Percentiles rank a stretch among this genome's conserved stretches.
Evolutionary conservation across 1,140 invertebrate genomes (phyloP).

Genomic region (Contarinia nasturtii): DNA sequence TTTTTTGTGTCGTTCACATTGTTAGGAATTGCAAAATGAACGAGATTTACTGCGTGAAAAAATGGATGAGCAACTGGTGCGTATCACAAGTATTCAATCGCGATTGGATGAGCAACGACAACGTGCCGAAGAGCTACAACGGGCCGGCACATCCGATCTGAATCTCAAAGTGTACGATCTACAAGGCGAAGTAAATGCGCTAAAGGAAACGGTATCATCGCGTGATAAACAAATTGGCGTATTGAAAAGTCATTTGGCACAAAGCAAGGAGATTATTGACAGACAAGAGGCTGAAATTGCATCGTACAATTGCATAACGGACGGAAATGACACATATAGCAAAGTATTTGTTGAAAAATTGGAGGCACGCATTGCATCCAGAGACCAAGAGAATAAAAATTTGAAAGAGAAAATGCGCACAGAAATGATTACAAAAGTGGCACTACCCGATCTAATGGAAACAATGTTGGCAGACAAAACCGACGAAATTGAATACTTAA

Average conservation of each 20-base stretch:
- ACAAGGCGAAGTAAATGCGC: conserved; percentile 28
- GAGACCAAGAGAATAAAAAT: conserved; percentile 31
- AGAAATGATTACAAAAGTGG: conserved; percentile 24
- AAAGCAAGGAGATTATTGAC: conserved; percentile 18
- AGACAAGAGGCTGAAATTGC: conserved; percentile 31
- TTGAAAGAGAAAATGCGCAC: conserved; percentile 28
- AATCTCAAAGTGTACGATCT: conserved; percentile 46
- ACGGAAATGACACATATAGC: conserved; percentile 21
- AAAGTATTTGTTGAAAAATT: conserved; percentile 29
- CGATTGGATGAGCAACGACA: conserved; percentile 57
- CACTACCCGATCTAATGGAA: conserved; percentile 35
- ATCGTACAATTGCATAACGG: conserved; percentile 4
- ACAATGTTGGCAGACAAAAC: conserved; percentile 45
- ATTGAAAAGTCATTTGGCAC: conserved; percentile 22
- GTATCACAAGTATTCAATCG: conserved; percentile 56
- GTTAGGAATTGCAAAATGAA: conserved; percentile 56
- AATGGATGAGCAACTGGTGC: conserved; percentile 56
- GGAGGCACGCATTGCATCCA: conserved; percentile 29
- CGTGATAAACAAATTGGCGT: conserved; percentile 35
- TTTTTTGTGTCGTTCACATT: too few relatives aligned
- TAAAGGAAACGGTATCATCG: conserved; percentile 33
- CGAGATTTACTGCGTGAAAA: conserved; percentile 59
- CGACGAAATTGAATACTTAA: conserved; percentile 40
- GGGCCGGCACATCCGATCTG: conserved; percentile 41
- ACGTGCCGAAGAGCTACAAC: conserved; percentile 45